Evolutionary conservation across 2,113 vertebrate genomes (phyloP).

Genomic region (Gallinago paraguaiae): DNA sequence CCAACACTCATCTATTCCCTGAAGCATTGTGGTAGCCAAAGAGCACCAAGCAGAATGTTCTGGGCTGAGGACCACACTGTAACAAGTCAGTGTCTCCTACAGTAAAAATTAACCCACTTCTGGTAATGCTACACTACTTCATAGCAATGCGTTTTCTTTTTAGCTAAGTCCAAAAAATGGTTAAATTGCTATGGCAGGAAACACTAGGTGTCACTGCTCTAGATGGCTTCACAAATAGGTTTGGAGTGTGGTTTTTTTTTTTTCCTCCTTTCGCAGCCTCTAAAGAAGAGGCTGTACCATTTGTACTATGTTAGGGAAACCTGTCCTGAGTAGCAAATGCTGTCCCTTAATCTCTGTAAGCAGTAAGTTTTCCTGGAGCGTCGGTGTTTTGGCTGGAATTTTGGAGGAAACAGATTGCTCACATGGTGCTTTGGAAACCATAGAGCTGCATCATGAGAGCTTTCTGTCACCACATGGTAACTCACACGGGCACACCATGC

Average conservation of each 20-base stretch:
- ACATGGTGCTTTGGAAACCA: not conserved
- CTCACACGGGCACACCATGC: accelerated
- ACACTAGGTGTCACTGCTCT: not conserved
- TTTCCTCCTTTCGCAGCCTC: not conserved
- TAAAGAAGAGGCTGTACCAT: not conserved
- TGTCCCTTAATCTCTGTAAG: not conserved
- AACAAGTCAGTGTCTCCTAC: not conserved
- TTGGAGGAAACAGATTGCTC: not conserved
- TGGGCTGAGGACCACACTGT: not conserved
- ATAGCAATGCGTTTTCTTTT: not conserved
- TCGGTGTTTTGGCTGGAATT: not conserved
- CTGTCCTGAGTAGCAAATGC: not conserved
- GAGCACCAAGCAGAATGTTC: not conserved
- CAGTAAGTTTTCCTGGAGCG: not conserved
- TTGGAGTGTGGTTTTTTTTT: accelerated
- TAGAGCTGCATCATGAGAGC: not conserved
- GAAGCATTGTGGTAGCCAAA: not conserved
- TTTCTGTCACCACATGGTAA: not conserved
- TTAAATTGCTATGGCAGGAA: not conserved
- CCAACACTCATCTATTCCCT: not conserved
- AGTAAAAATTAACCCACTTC: not conserved
- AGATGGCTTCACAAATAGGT: not conserved
- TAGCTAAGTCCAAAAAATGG: not conserved
- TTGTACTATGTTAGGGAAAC: not conserved
- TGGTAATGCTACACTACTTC: not conserved